Base-by-base conservation (phyloP, 2,797 vertebrate species). In the Kryptolebias ocellatus region DNA sequence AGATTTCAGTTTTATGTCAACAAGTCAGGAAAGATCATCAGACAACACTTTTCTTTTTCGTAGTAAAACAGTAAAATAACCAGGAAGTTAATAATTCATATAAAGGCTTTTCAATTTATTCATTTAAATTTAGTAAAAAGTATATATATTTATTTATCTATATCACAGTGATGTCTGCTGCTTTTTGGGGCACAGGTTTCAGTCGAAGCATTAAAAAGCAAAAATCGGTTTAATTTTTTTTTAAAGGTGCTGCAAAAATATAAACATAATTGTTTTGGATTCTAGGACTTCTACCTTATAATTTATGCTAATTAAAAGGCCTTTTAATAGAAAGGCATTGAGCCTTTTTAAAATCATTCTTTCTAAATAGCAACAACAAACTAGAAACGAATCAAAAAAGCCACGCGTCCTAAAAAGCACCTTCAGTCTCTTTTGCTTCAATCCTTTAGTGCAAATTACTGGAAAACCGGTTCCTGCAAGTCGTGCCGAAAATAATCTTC, bases 111-210 rank as follows among this genome's bases (percentile, higher is more conserved):
- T 88, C 17, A 77, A 78, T 84, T 87, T 76, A 65, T 63, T 52
- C 83, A 89, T 84, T 86, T 57, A 66, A 76, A 78, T 75, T 79
- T 84, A 2, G 83, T 90, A 90, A 87, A 92, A 91, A 88, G 76
- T 12, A 42, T 42, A 12, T 81, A 77, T 72, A 76, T 34, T 27
- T 46, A n/a, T 24, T 24, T 34, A 60, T 60, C 31, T 49, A 61
- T 78, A 80, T 93, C 91, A 92, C 92, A 93, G 90, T 93, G 90
- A 87, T 79, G 70, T 89, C 86, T 89, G 89, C 85, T 78, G 12
- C 70, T 39, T 74, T 78, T 80, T 71, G 53, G 83, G 85, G 74
- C 79, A 87, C 73, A 65, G 20, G 52, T 79, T 58, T 76, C 73
- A 71, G 52, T 83, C 72, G 55, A 70, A 84, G 83, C 39, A 80